Conservation (phyloP, 2,888 invertebrate genomes). For the Plagiodera versicolora region DNA sequence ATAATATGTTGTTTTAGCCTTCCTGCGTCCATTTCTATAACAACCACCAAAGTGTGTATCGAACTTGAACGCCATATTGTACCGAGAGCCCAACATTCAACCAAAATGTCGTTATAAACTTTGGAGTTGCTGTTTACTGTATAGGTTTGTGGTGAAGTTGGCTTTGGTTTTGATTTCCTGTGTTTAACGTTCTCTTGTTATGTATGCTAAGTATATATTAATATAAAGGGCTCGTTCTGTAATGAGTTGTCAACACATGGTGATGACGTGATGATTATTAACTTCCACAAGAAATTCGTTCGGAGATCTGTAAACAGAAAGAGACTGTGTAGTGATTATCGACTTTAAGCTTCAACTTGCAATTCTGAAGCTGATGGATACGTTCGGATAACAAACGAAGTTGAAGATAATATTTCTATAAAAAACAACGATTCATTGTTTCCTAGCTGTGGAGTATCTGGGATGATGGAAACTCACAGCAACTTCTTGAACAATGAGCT, state of each 20-base stretch:
- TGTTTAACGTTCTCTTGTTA: background rate
- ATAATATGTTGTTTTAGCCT: background rate
- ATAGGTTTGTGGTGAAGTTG: background rate
- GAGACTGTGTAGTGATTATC: too few relatives aligned
- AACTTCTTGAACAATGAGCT: too few relatives aligned
- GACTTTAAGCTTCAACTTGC: too few relatives aligned
- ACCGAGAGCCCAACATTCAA: background rate
- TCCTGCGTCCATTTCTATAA: background rate
- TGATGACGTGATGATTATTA: too few relatives aligned
- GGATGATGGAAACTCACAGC: too few relatives aligned
- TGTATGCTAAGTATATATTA: background rate
- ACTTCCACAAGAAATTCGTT: too few relatives aligned
- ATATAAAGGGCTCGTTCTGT: background rate
- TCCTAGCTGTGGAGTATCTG: too few relatives aligned
- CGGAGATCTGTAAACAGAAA: too few relatives aligned
- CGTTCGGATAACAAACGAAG: too few relatives aligned
- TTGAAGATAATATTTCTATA: too few relatives aligned
- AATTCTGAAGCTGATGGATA: too few relatives aligned
- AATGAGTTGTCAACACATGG: background rate
- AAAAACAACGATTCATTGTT: too few relatives aligned
- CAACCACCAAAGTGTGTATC: background rate
- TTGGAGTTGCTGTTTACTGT: background rate
- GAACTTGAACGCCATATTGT: constrained; percentile 1
- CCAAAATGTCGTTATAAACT: background rate
- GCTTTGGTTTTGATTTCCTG: background rate